phyloP scores from a whole-genome alignment of 2,888 invertebrate species.

The Oscheius myriophilus region DNA sequence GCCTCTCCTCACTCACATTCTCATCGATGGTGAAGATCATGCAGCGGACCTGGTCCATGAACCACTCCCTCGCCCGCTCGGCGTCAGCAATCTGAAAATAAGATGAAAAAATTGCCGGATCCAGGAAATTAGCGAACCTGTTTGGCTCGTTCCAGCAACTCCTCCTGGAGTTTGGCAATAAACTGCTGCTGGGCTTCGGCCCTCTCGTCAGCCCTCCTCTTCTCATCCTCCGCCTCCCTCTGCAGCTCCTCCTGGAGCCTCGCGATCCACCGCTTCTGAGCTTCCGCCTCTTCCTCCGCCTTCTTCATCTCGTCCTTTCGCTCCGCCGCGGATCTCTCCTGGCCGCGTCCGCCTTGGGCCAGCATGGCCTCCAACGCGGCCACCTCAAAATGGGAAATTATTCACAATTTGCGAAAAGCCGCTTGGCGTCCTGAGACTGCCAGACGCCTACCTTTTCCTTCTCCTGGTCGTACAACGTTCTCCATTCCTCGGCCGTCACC shows the following conservation, averaged over 20 bases:
- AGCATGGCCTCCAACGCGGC: constrained; percentile 86
- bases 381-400: too few species aligned
- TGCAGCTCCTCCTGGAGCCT: constrained; percentile 47
- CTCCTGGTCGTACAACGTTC: constrained; percentile 95
- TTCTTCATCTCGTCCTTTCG: constrained; percentile 99
- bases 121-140: too few species aligned
- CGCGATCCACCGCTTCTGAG: constrained; percentile 86
- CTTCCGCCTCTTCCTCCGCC: constrained; percentile 94
- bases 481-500: constrained; percentile 99
- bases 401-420: too few species aligned
- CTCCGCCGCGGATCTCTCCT: constrained; percentile 93
- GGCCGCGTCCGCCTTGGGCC: constrained; percentile 84
- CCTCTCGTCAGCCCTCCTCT: constrained; percentile 77
- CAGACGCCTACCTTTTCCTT: constrained; percentile 85
- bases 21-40: too few species aligned
- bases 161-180: constrained; percentile 84
- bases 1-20: too few species aligned
- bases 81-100: too few species aligned
- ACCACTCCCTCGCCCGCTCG: too few species aligned
- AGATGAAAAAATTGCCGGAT: too few species aligned
- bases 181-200: constrained; percentile 78
- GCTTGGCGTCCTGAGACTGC: too few species aligned
- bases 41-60: too few species aligned
- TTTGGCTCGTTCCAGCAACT: too few species aligned
- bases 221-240: constrained; percentile 47